Evolutionary conservation across 2,888 invertebrate species (phyloP).

Genomic region (Dryococelus australis): DNA sequence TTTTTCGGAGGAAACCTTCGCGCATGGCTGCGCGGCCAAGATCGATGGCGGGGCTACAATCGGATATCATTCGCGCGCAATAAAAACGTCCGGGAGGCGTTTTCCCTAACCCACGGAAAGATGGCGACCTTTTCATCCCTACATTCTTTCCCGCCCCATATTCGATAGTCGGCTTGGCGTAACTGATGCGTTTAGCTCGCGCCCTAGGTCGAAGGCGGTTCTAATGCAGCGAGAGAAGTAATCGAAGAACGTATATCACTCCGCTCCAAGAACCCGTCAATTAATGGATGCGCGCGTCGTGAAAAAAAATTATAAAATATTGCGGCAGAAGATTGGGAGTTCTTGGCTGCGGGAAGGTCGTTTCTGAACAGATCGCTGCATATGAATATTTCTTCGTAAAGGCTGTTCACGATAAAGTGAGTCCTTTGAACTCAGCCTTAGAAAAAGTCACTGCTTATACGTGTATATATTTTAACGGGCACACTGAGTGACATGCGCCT

Average conservation of each 20-base stretch:
- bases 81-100: background rate
- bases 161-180: background rate
- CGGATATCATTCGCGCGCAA: conserved; percentile 16
- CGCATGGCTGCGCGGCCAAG: background rate
- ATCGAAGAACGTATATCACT: background rate
- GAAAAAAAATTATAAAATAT: background rate
- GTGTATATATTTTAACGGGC: too few species aligned
- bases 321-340: background rate
- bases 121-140: background rate
- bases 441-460: too few species aligned
- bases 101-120: background rate
- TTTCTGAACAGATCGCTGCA: too few species aligned
- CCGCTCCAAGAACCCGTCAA: background rate
- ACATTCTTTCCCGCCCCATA: background rate
- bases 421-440: too few species aligned
- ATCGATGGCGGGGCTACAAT: background rate
- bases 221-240: background rate
- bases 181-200: background rate
- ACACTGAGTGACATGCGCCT: too few species aligned
- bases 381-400: too few species aligned
- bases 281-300: background rate
- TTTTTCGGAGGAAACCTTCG: background rate
- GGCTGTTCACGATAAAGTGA: too few species aligned
- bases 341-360: background rate
- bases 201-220: background rate